Conservation (phyloP, 2,888 invertebrate species). For the Phragmatobia fuliginosa region DNA sequence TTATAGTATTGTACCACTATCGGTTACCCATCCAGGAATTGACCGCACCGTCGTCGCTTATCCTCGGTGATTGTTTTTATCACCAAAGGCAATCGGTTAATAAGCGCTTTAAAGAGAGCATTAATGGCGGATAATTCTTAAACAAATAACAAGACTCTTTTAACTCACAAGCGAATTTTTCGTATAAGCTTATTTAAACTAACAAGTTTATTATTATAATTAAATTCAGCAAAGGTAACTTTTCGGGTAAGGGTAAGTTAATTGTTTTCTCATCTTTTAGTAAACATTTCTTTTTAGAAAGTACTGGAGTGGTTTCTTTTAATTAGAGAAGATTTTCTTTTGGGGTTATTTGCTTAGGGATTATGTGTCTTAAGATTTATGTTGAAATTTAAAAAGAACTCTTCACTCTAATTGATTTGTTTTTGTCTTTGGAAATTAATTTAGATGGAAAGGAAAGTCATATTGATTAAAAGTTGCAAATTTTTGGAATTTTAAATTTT, state of each 20-base stretch:
- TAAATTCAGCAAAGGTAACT: constrained; percentile 7
- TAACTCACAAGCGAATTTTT: neutral
- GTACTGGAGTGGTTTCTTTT: constrained; percentile 31
- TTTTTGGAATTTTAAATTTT: too few relatives aligned
- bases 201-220: constrained; percentile 4
- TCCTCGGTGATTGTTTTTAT: too few relatives aligned
- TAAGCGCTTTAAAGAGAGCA: neutral
- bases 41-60: too few relatives aligned
- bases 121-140: neutral
- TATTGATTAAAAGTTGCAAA: neutral
- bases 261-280: constrained; percentile 41
- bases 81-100: too few relatives aligned
- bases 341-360: constrained; percentile 26
- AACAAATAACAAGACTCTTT: neutral
- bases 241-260: constrained; percentile 27
- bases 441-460: neutral
- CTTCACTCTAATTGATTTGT: constrained; percentile 16
- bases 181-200: neutral
- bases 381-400: constrained; percentile 37
- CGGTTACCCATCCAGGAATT: too few relatives aligned
- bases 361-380: constrained; percentile 42
- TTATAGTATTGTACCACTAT: too few relatives aligned
- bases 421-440: constrained; percentile 7
- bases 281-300: constrained; percentile 34
- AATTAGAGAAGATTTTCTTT: constrained; percentile 45